Evolutionary conservation across 2,888 invertebrate species (phyloP), one percentile per base, ranked within the genome.

Genomic region (Hirtodrosophila histrioides): DNA sequence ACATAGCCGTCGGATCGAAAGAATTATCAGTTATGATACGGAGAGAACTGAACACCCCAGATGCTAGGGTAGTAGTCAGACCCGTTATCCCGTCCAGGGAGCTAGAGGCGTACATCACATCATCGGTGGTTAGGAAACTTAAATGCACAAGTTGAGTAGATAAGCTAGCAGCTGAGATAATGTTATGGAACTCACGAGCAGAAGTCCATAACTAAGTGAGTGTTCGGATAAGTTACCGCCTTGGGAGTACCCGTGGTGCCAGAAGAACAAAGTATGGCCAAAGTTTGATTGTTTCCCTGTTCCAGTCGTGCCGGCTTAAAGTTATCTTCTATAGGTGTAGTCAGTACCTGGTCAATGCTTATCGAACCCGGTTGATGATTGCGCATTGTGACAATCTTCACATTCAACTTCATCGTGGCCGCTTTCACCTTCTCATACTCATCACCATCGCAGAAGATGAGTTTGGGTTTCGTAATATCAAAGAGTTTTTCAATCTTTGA

Each of bases 201-300:
- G 0, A 35, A 1, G 1, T 11, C 23, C 9, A 29, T 9, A 5
- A 35, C 3, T 4, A 3, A 6, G 11, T 11, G 29, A 29, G 10
- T 0, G 75, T 66, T 45, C 0, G 56, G 48, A 8, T 46, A 0
- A 3, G 67, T 82, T 54, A 48, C 82, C 12, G 76, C 78, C 54
- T 88, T 89, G 2, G 87, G 85, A 4, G 58, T 24, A 2, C 89
- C 88, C 0, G 87, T 88, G 1, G 86, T 86, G 9, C 89, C 89
- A 10, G 88, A 86, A 0, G 89, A 76, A 31, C 88, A 83, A 0
- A 88, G 53, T 57, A 89, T 86, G 0, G 78, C 81, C 6, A 83
- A 77, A 3, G 74, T 75, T 53, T 86, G 80, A 53, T 75, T 71
- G 2, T 69, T 72, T 7, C 82, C 82, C 9, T 69, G 41, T 10